phyloP scores from a whole-genome alignment of 2,113 vertebrate species.

The Passer domesticus region DNA sequence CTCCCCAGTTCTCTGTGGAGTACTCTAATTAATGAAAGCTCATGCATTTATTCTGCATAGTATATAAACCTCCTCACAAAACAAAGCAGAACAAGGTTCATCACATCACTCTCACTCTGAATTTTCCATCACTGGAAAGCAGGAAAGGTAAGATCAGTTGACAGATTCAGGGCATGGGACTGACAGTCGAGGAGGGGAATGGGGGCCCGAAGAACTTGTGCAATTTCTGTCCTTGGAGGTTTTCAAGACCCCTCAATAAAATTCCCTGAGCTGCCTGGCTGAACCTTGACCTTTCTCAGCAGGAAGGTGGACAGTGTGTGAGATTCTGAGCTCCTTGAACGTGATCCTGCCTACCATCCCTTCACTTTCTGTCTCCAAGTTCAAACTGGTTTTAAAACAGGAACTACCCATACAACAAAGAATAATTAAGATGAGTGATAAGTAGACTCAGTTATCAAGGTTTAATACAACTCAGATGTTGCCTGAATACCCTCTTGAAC shows the following conservation, averaged over 20 bases:
- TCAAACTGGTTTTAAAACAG: neutral
- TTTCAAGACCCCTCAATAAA: neutral
- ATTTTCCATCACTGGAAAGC: neutral
- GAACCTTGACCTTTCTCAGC: neutral
- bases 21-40: slow-evolving; percentile 52
- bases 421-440: slow-evolving; percentile 18
- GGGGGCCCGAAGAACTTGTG: neutral
- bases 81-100: slow-evolving; percentile 48
- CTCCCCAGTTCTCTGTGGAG: slow-evolving; percentile 8
- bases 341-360: accelerated
- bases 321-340: neutral
- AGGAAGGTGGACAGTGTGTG: no score
- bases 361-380: neutral
- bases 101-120: slow-evolving; percentile 7
- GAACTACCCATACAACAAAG: neutral
- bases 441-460: neutral
- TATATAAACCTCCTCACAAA: neutral
- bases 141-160: neutral
- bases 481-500: neutral
- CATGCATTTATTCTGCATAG: slow-evolving; percentile 46
- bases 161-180: neutral
- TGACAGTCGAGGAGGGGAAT: neutral
- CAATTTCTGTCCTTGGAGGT: neutral
- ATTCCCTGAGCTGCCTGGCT: neutral
- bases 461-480: neutral